These are phyloP conservation scores for Cerastoderma edule DNA, from an alignment of 2,888 invertebrate species.

Conservation along the genomic window DNA sequence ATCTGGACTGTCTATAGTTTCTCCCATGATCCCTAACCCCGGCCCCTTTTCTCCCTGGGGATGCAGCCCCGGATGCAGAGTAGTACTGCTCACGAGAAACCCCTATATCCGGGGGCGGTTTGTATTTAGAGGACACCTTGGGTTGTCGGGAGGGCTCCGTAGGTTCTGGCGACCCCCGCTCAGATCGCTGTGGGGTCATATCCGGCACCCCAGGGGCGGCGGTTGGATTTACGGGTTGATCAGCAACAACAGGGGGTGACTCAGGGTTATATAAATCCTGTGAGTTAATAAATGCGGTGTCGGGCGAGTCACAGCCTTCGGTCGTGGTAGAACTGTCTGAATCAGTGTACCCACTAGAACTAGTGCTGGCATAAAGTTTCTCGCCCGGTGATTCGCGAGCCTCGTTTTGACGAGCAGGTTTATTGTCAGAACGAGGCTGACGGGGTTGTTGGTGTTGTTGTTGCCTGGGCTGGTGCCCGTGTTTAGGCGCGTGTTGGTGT, in stretches of 20 bases:
- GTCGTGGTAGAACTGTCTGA: constrained; percentile 51
- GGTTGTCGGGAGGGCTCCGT: too few relatives aligned
- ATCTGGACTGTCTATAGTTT: constrained; percentile 19
- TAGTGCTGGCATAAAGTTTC: constrained; percentile 36
- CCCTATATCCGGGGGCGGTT: constrained; percentile 18
- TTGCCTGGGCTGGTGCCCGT: background rate
- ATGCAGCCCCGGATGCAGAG: constrained; percentile 7
- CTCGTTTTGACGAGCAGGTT: constrained; percentile 10
- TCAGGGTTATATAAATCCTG: constrained; percentile 36
- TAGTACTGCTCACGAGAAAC: constrained; percentile 14
- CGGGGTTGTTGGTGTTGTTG: constrained; percentile 6
- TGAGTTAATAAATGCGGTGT: constrained; percentile 32
- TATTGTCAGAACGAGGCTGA: constrained; percentile 19
- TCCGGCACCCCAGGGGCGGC: background rate
- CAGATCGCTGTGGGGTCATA: constrained; percentile 9
- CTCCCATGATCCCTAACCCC: constrained; percentile 14
- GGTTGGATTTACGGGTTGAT: constrained; percentile 4
- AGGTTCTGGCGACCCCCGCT: constrained; percentile 31
- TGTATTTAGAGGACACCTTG: constrained; percentile 13
- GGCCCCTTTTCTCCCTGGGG: constrained; percentile 11
- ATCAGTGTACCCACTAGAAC: constrained; percentile 37
- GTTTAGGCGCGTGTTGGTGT: background rate
- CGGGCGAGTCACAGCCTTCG: constrained; percentile 61
- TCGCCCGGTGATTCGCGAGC: constrained; percentile 14
- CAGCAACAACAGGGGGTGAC: too few relatives aligned